Evolutionary conservation across 2,888 invertebrate genomes (phyloP).

Genomic region (Oxycera nigricornis): DNA sequence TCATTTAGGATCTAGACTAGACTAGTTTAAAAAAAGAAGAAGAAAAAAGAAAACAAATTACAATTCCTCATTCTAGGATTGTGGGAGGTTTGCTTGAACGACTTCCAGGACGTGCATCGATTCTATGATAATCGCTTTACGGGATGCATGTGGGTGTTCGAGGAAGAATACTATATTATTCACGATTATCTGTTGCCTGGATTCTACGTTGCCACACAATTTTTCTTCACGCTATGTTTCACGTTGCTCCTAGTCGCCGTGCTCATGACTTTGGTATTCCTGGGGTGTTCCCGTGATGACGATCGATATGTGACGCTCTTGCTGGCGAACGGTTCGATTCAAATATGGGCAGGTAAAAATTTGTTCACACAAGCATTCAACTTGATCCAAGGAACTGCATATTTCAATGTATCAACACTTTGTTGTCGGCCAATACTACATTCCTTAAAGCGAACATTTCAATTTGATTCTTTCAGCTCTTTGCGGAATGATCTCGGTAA

Average conservation of each 20-base stretch:
- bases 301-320: slow-evolving; percentile 78
- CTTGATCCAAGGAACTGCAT: too few relatives aligned
- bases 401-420: too few relatives aligned
- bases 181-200: slow-evolving; percentile 87
- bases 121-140: slow-evolving; percentile 83
- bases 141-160: slow-evolving; percentile 97
- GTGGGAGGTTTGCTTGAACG: slow-evolving; percentile 93
- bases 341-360: slow-evolving; percentile 71
- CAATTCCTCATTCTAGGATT: slow-evolving; percentile 69
- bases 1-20: too few relatives aligned
- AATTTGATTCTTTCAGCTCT: slow-evolving; percentile 65
- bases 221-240: slow-evolving; percentile 89
- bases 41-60: background rate
- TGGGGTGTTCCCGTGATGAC: slow-evolving; percentile 77
- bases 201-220: slow-evolving; percentile 92
- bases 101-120: slow-evolving; percentile 85
- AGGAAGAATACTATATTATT: slow-evolving; percentile 95
- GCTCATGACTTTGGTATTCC: slow-evolving; percentile 75
- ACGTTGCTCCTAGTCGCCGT: slow-evolving; percentile 79
- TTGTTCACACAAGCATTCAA: too few relatives aligned
- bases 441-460: background rate
- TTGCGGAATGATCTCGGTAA: slow-evolving; percentile 82
- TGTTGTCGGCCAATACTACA: too few relatives aligned
- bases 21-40: too few relatives aligned
- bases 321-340: slow-evolving; percentile 75